Conservation (phyloP, 2,113 vertebrate species). For the Stercorarius parasiticus region DNA sequence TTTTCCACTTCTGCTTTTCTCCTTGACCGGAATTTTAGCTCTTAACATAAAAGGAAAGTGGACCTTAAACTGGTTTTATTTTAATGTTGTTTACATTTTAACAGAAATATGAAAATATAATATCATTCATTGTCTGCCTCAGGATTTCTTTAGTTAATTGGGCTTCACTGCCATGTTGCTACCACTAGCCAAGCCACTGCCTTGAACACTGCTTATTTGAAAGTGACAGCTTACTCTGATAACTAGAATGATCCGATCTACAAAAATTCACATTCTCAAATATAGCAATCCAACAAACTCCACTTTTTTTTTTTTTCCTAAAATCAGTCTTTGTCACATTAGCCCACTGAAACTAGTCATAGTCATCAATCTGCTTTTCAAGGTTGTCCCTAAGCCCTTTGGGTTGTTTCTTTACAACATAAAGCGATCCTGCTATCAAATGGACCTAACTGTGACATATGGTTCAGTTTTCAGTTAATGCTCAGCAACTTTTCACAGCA, state of each 20-base stretch:
- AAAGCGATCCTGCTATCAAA: not conserved
- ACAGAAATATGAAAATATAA: not conserved
- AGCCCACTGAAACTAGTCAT: rapidly evolving
- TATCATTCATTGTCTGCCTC: not conserved
- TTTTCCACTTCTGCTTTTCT: not conserved
- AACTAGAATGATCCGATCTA: not conserved
- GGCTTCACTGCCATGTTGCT: not conserved
- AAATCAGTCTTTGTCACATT: not conserved
- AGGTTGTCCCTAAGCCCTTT: not conserved
- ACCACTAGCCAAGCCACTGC: not conserved
- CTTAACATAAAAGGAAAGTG: not conserved
- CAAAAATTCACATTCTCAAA: not conserved
- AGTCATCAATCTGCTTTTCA: not conserved
- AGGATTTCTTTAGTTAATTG: not conserved
- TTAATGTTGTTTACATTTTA: not conserved
- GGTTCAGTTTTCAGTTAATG: not conserved
- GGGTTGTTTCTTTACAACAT: not conserved
- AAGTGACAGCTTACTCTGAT: not conserved
- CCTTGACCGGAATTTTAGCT: not conserved
- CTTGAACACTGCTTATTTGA: not conserved
- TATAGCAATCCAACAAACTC: not conserved
- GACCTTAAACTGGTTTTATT: rapidly evolving
- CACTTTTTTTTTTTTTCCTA: no score
- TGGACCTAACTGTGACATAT: rapidly evolving
- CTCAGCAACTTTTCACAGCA: not conserved